Percentiles rank a stretch among this genome's conserved stretches.
Conservation (phyloP, 37 sponge, comb jelly and placozoan genomes). For the Petrosia ficiformis region DNA sequence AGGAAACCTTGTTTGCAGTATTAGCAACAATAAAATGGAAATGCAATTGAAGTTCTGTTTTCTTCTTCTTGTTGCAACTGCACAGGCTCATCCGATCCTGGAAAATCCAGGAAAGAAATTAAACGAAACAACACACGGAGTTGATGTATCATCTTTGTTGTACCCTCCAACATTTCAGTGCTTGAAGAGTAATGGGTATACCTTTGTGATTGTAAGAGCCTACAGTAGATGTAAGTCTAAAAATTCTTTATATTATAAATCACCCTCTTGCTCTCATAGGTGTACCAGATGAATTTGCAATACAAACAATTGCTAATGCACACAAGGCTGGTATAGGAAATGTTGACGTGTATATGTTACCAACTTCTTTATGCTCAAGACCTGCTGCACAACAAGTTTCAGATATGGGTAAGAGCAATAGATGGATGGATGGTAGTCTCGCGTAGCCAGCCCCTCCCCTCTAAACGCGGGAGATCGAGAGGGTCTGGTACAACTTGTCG, state of each 20-base stretch:
- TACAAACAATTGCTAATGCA: slow-evolving; percentile 69
- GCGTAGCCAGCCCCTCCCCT: no score
- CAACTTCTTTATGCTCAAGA: slow-evolving; percentile 65
- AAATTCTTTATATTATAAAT: background rate
- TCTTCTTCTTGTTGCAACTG: no score
- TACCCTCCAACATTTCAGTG: slow-evolving; percentile 39
- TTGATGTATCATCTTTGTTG: slow-evolving; percentile 61
- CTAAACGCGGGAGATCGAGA: no score
- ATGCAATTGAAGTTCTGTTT: no score
- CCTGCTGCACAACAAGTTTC: slow-evolving; percentile 66
- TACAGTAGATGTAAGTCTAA: slow-evolving; percentile 50
- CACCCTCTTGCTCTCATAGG: slow-evolving; percentile 17
- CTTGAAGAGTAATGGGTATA: slow-evolving; percentile 58
- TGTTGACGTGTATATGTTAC: slow-evolving; percentile 88
- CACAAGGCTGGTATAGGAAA: slow-evolving; percentile 57
- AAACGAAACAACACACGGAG: slow-evolving; percentile 34
- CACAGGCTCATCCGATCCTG: background rate
- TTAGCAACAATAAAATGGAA: no score
- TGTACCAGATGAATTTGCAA: slow-evolving; percentile 48
- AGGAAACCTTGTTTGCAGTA: no score
- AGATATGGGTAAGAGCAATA: slow-evolving; percentile 77
- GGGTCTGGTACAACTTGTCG: no score
- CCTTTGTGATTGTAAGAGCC: slow-evolving; percentile 70
- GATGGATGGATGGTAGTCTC: no score
- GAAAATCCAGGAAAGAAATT: no score